Base-by-base conservation (phyloP, 2,888 invertebrate genomes). In the Luperina testacea region DNA sequence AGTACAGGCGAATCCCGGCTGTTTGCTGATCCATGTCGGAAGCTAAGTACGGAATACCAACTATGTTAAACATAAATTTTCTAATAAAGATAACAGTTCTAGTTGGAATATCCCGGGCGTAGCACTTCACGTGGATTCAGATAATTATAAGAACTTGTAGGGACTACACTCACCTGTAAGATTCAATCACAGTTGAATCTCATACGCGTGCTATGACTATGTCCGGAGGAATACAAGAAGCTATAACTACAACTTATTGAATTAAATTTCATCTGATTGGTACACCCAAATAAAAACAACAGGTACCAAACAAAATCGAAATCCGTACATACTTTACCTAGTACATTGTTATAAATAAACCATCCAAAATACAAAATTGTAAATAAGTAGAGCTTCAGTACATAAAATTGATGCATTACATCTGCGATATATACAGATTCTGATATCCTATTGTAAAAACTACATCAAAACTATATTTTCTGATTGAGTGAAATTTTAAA, bases 111-210 rank as follows among this genome's bases (percentile, higher is more conserved):
- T 90, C 89, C 89, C 88, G 80, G 82, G 86, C 88, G 72, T 86
- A 90, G 92, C 91, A 77, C 83, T 88, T 92, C 84, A 92, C 91
- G 86, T 94, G 94, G 94, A 93, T 90, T 90, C 93, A 94, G 93
- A 84, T 87, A 81, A 85, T 87, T 92, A 87, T 92, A 91, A 89
- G 91, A 91, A 89, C 89, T 83, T 82, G 88, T 88, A 80, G 81
- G 92, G 94, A 94, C 92, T 89, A 89, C 88, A 88, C 88, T 94
- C 94, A 95, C 95, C 92, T 92, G 85, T 93, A 91, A 91, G 93
- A 92, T 96, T 96, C 95, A 92, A 93, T 92, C 76, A 67, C 53
- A 82, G 84, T 94, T 93, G 95, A 96, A 96, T 93, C 92, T 92
- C 83, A 91, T 91, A 90, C 92, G 93, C 89, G 95, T 95, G 94